These are phyloP conservation scores for Hypsopygia costalis DNA, from an alignment of 2,888 invertebrate species.

Conservation along the genomic window DNA sequence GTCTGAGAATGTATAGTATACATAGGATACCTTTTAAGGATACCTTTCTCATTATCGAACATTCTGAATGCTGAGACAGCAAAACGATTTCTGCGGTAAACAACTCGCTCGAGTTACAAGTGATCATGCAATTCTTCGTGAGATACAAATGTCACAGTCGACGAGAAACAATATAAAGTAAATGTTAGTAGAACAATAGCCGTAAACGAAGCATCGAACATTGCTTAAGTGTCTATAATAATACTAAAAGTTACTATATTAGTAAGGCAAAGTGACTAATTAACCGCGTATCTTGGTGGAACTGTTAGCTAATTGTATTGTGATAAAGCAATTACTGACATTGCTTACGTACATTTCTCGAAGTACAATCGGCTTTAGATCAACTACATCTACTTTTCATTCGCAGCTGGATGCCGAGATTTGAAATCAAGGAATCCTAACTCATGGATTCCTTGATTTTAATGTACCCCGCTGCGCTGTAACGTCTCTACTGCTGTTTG, in stretches of 20 bases:
- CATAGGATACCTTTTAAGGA: slow-evolving; percentile 2
- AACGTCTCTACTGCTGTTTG: not conserved
- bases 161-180: not conserved
- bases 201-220: not conserved
- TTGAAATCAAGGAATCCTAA: too few relatives aligned
- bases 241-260: not conserved
- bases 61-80: not conserved
- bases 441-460: not conserved
- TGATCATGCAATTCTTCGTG: slow-evolving; percentile 2
- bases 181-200: not conserved
- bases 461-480: not conserved
- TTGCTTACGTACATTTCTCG: not conserved
- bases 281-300: not conserved
- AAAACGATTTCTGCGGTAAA: slow-evolving; percentile 1
- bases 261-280: not conserved
- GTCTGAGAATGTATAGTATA: too few relatives aligned
- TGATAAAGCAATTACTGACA: not conserved
- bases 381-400: not conserved
- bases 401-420: not conserved
- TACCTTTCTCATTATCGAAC: slow-evolving; percentile 1
- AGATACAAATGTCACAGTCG: not conserved
- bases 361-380: not conserved
- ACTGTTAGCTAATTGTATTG: not conserved
- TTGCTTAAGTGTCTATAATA: too few relatives aligned
- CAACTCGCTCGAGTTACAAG: slow-evolving; percentile 8